phyloP scores from a whole-genome alignment of 1,140 invertebrate species.

The Scaptodrosophila lebanonensis region DNA sequence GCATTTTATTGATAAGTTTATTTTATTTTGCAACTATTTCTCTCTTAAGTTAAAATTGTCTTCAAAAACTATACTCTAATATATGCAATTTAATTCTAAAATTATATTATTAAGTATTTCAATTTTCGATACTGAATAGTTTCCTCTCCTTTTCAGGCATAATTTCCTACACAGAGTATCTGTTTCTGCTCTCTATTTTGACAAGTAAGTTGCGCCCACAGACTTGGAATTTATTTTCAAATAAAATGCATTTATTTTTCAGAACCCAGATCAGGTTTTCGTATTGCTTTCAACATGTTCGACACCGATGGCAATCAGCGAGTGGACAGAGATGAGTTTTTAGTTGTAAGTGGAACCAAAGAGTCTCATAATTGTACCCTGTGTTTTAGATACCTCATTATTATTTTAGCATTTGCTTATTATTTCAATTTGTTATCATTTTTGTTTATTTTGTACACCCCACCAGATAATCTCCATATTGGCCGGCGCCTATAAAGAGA shows the following conservation, averaged over 20 bases:
- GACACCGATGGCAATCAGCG: constrained; percentile 97
- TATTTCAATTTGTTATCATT: constrained; percentile 27
- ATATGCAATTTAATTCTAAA: not conserved
- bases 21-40: too few species aligned
- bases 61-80: too few species aligned
- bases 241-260: not conserved
- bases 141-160: constrained; percentile 83
- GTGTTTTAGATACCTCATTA: not conserved
- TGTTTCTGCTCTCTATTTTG: constrained; percentile 95
- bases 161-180: constrained; percentile 98
- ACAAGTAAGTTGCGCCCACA: constrained; percentile 88
- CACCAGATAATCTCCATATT: constrained; percentile 78
- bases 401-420: constrained; percentile 5
- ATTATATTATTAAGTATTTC: not conserved
- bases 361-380: not conserved
- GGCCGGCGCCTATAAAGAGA: constrained; percentile 80
- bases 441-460: constrained; percentile 13
- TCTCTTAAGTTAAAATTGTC: too few species aligned
- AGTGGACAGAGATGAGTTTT: constrained; percentile 97
- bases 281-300: constrained; percentile 99
- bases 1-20: too few species aligned
- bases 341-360: constrained; percentile 89
- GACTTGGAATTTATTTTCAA: not conserved
- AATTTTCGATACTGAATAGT: too few species aligned
- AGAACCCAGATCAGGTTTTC: constrained; percentile 97